Base-by-base conservation (phyloP, 2,113 vertebrate genomes). In the Amphilophus citrinellus region DNA sequence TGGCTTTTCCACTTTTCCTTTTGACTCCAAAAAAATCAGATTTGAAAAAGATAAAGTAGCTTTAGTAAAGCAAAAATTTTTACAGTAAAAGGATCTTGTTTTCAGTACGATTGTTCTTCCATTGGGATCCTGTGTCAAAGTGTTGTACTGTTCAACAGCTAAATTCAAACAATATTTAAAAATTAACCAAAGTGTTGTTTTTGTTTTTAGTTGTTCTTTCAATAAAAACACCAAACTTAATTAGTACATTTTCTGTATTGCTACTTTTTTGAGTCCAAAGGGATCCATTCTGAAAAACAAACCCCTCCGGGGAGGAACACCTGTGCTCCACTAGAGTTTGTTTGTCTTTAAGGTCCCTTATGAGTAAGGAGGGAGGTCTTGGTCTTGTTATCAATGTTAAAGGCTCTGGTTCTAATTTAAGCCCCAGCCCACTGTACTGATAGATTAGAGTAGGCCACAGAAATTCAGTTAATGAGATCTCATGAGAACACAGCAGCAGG, bases 231-330 rank as follows among this genome's bases (percentile, higher is more conserved):
- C 20, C 22, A 77, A 27, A 84, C 81, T 87, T 91, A 93, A 94
- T 95, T 91, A 87, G 79, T 83, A 53, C 58, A 78, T 65, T 88
- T 87, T 77, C 44, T 90, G 42, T 39, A 7, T 8, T 32, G 47
- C 17, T 73, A 53, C 10, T 0, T 32, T 53, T 27, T 27, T 53
- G 79, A 66, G 84, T 86, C 89, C 77, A 14, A 50, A 37, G 91
- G 90, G 92, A 91, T 35, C 15, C 59, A 73, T 63, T 42, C 83
- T 89, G 90, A 91, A 87, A 94, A 94, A 94, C 92, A 93, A 80
- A 66, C 82, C 58, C 84, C 88, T 73, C 83, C 71, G 7, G 73
- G 79, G 82, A 80, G 22, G 47, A 85, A 82, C 92, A 93, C 91
- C 92, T 92, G 88, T 86, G 89, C 87, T 85, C 66, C 14, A n/a